Percentiles rank a stretch among this genome's conserved stretches.
These are phyloP conservation scores for Baryphthengus martii DNA, from an alignment of 2,113 vertebrate genomes.

Conservation along the genomic window DNA sequence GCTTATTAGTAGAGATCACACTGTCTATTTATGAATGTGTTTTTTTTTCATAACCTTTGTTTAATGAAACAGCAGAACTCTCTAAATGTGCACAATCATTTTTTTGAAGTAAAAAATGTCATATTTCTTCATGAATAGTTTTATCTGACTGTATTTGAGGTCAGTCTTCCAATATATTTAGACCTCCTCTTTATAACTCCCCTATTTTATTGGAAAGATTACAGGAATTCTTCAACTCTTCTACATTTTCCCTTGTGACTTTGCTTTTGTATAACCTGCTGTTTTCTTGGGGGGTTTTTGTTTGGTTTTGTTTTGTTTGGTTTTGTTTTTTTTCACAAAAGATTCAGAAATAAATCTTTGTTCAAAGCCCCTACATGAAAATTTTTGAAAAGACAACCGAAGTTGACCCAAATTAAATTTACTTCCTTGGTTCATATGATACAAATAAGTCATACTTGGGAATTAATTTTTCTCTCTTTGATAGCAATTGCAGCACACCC, in stretches of 20 bases:
- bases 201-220: not conserved
- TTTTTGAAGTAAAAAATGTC: not conserved
- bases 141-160: not conserved
- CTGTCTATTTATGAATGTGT: not conserved
- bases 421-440: not conserved
- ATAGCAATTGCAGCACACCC: not conserved
- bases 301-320: not conserved
- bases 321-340: not conserved
- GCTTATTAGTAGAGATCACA: not conserved
- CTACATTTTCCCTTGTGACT: not conserved
- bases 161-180: not conserved
- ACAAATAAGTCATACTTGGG: not conserved
- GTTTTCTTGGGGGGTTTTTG: not conserved
- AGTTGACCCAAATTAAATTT: not conserved
- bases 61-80: not conserved
- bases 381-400: not conserved
- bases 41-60: not conserved
- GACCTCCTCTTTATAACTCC: not conserved
- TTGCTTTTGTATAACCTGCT: not conserved
- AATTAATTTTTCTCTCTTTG: not conserved
- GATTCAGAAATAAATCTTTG: not conserved
- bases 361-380: not conserved
- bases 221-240: not conserved
- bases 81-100: not conserved
- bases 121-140: not conserved